Evolutionary conservation across 2,888 invertebrate genomes (phyloP), one percentile per base, ranked within the genome.

Genomic region (Polietes domitor): DNA sequence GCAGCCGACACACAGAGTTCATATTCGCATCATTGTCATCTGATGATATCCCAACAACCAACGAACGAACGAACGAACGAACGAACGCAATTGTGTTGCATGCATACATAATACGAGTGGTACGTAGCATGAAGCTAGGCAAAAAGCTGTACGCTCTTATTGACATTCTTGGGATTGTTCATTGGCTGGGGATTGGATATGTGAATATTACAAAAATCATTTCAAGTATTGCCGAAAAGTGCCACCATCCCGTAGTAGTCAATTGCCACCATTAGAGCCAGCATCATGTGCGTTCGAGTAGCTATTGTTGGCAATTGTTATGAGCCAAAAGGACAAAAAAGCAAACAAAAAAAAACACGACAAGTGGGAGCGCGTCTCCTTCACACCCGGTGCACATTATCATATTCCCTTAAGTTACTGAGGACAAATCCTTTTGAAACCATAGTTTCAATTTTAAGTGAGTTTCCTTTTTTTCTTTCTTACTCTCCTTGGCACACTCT

Each of bases 351-450:
- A 32, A 32, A 6, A 32, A 32, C 32, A 32, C 47, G n/a, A 10
- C 58, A 50, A 50, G 5, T 58, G 32, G 63, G 28, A 21, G 50
- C n/a, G 50, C 26, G 24, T 12, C 53, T 55, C 72, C 55, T 32
- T 32, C 71, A 28, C 17, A 32, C 53, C 1, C 6, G 6, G 1
- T 19, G 37, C 21, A 53, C 72, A 72, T 72, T 72, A 55, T 72
- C 72, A 72, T 72, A 72, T 55, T 72, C 47, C 17, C 17, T 63
- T 32, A 63, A 63, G 63, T 32, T 15, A 58, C 58, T 26, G 55
- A 55, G 7, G 63, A 63, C 43, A 24, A 72, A 83, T 83, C 83
- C 83, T 83, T 58, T 83, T 77, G 80, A 80, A 77, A 80, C 77
- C 74, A 32, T 77, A 83, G 80, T 74, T 83, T 80, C 9, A 74